Conservation (phyloP, 2,113 vertebrate species). For the Microtus richardsoni region DNA sequence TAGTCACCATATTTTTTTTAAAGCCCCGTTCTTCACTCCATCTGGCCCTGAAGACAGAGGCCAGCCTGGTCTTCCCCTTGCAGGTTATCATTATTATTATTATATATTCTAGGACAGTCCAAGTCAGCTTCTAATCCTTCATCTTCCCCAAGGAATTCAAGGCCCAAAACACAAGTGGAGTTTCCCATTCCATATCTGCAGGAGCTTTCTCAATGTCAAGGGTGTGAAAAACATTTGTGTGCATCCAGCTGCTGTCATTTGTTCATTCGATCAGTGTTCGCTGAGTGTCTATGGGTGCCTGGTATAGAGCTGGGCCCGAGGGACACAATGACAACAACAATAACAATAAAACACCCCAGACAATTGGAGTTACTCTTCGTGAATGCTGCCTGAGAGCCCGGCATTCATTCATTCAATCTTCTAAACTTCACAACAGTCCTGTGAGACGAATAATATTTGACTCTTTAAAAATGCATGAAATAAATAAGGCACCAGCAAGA, state of each 20-base stretch:
- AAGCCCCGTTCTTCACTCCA: conserved; percentile 4
- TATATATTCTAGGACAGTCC: background rate
- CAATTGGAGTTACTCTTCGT: background rate
- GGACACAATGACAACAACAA: background rate
- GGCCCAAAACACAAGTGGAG: conserved; percentile 18
- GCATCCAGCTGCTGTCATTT: background rate
- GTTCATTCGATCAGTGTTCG: background rate
- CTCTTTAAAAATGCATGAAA: background rate
- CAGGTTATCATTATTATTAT: background rate
- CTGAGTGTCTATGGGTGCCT: background rate
- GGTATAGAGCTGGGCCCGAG: background rate
- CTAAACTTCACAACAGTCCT: background rate
- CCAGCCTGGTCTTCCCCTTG: background rate
- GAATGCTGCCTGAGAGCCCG: background rate
- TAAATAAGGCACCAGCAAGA: background rate
- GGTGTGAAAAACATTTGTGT: background rate
- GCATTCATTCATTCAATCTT: background rate
- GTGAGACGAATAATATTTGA: background rate
- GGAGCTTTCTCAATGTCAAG: conserved; percentile 51
- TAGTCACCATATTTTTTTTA: conserved; percentile 42
- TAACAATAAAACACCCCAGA: background rate
- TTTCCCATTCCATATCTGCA: background rate
- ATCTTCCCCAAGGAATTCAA: conserved; percentile 40
- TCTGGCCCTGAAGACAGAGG: conserved; percentile 29
- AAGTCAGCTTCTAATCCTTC: background rate